These are phyloP conservation scores for Spondyliosoma cantharus DNA, from an alignment of 2,797 vertebrate species.

Conservation along the genomic window DNA sequence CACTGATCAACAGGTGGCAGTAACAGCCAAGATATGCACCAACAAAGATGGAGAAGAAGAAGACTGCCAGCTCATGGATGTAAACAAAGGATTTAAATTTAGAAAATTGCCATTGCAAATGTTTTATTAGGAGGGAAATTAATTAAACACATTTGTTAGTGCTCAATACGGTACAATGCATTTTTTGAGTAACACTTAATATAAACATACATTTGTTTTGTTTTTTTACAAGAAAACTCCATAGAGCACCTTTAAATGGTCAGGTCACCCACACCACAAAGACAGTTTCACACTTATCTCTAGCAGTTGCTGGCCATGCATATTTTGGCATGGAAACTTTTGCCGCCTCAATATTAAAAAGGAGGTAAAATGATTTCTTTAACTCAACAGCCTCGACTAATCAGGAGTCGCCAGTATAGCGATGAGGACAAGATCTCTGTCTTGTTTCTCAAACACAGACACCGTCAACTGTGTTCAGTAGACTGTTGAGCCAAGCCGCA, in stretches of 20 bases:
- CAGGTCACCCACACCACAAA: slow-evolving; percentile 26
- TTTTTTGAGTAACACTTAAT: background rate
- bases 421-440: background rate
- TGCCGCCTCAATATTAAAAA: background rate
- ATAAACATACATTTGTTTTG: slow-evolving; percentile 14
- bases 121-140: background rate
- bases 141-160: background rate
- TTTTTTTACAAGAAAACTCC: slow-evolving; percentile 9
- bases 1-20: slow-evolving; percentile 22
- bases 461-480: background rate
- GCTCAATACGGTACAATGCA: background rate
- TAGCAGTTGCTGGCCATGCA: background rate
- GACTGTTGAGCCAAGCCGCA: background rate
- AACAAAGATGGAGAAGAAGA: slow-evolving; percentile 5
- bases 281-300: slow-evolving; percentile 10
- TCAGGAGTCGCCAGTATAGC: background rate
- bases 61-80: background rate
- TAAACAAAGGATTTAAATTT: background rate
- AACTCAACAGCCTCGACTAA: background rate
- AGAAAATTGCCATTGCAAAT: background rate
- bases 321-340: background rate
- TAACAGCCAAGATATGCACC: slow-evolving; percentile 7
- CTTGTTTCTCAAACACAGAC: background rate
- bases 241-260: background rate
- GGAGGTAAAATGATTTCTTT: background rate